A percentile compares a stretch with the other conserved stretches of the same genome.
phyloP scores from a whole-genome alignment of 1,140 invertebrate genomes.

The Drosophila ananassae region DNA sequence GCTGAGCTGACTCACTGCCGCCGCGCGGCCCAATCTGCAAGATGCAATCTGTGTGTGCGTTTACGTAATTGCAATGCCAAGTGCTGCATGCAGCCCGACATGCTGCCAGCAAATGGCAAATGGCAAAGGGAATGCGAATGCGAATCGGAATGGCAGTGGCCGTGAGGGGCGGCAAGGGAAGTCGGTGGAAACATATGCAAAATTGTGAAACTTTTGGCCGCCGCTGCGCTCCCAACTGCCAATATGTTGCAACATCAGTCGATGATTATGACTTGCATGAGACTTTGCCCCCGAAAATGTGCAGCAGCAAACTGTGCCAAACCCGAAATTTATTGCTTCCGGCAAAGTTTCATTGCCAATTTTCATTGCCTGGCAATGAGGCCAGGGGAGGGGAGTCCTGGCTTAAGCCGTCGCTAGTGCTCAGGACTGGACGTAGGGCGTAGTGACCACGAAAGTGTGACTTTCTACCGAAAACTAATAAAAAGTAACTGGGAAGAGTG shows the following conservation, averaged over 20 bases:
- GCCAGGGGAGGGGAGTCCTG: neutral
- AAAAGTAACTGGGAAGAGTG: neutral
- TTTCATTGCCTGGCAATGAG: conserved; percentile 22
- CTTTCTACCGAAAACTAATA: conserved; percentile 3
- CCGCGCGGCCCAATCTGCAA: conserved; percentile 22
- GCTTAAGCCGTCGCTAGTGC: conserved; percentile 56
- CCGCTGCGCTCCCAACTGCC: conserved; percentile 35
- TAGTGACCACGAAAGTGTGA: conserved; percentile 38
- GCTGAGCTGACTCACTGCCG: conserved; percentile 3
- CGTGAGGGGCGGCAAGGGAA: neutral
- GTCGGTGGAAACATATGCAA: conserved; percentile 33
- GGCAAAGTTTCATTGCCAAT: conserved; percentile 75
- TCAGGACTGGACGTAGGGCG: conserved; percentile 46
- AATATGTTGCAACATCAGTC: conserved; percentile 55
- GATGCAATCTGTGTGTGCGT: conserved; percentile 15
- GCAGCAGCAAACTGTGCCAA: conserved; percentile 57
- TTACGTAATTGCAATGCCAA: conserved; percentile 54
- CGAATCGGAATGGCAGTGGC: conserved; percentile 5
- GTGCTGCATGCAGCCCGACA: conserved; percentile 52
- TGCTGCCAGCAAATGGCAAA: conserved; percentile 28
- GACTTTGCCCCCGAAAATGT: conserved; percentile 10
- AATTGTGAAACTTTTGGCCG: conserved; percentile 52
- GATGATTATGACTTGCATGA: conserved; percentile 54
- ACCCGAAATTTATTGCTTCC: conserved; percentile 68
- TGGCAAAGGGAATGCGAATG: neutral